These are phyloP conservation scores for Budorcas taxicolor DNA, from an alignment of 2,113 vertebrate genomes.

Conservation along the genomic window DNA sequence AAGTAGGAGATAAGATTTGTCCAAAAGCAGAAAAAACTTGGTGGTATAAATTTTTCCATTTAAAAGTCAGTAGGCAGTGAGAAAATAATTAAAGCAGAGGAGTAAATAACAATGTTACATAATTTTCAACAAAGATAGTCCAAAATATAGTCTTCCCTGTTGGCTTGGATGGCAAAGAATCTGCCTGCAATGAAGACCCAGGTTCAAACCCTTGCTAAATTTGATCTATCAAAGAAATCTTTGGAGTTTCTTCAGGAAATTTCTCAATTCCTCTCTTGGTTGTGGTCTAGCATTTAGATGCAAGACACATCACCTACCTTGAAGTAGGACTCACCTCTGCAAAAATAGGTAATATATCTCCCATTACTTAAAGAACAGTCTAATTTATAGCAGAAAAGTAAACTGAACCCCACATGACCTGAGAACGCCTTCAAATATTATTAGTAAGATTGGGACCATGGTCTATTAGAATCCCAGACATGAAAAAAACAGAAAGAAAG, in stretches of 20 bases:
- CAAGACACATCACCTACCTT: not conserved
- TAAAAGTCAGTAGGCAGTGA: not conserved
- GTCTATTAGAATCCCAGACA: not conserved
- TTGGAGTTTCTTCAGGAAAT: not conserved
- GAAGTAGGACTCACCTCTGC: not conserved
- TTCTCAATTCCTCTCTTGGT: not conserved
- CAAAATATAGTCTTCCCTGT: not conserved
- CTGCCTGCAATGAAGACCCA: not conserved
- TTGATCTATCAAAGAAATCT: not conserved
- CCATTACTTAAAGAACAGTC: not conserved
- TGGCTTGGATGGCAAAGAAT: not conserved
- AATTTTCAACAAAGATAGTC: not conserved
- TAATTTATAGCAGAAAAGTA: not conserved
- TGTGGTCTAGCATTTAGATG: not conserved
- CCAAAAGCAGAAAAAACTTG: not conserved
- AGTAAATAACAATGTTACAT: not conserved
- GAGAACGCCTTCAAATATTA: not conserved
- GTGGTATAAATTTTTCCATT: not conserved
- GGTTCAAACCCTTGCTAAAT: not conserved
- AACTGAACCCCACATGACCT: not conserved
- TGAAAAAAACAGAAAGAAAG: not conserved
- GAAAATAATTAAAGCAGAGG: not conserved
- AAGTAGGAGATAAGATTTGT: not conserved
- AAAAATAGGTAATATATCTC: not conserved
- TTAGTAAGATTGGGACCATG: not conserved